Evolutionary conservation across 2,797 vertebrate species (phyloP), one percentile per base, ranked within the genome.

Genomic region (Anolis apletophallus): DNA sequence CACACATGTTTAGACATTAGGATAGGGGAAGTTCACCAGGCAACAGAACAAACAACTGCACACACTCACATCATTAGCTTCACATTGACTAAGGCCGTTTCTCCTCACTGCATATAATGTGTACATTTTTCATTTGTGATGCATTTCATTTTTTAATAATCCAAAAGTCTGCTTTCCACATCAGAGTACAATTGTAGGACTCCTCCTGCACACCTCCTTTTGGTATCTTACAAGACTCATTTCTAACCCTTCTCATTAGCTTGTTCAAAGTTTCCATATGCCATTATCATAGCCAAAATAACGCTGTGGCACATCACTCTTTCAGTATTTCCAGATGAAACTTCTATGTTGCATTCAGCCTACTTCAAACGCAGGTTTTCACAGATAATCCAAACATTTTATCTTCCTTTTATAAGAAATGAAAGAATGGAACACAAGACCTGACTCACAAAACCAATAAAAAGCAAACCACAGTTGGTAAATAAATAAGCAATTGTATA

Each of bases 61-160:
- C 10, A 55, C 34, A 67, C 4, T 55, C 12, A 21, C 7, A 68
- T 67, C 1, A 72, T 61, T 83, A 74, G 76, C 64, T 52, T 16
- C 1, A 79, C 88, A 88, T 89, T 67, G 21, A 75, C 10, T 67
- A 10, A 40, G 40, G 55, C 11, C 32, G 10, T 19, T 88, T 79
- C 19, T 52, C 54, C 36, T 71, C 19, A 29, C 2, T 84, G 26
- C 26, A 80, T 26, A 50, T 29, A 68, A 32, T 59, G 29, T 85
- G 36, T 81, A 7, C 67, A 67, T 50, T 55, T 80, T 40, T 40
- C 29, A 83, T 72, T 54, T 74, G n/a, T n/a, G 17, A 40, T 85
- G 78, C n/a, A 36, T 78, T 69, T 29, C 69, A 40, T 69, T 73
- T 72, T 40, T 40, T 36, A n/a, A 54, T n/a, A 81, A 74, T 72